Evolutionary conservation across 2,888 invertebrate species (phyloP), one percentile per base, ranked within the genome.

Genomic region (Dolichomitus sp.): DNA sequence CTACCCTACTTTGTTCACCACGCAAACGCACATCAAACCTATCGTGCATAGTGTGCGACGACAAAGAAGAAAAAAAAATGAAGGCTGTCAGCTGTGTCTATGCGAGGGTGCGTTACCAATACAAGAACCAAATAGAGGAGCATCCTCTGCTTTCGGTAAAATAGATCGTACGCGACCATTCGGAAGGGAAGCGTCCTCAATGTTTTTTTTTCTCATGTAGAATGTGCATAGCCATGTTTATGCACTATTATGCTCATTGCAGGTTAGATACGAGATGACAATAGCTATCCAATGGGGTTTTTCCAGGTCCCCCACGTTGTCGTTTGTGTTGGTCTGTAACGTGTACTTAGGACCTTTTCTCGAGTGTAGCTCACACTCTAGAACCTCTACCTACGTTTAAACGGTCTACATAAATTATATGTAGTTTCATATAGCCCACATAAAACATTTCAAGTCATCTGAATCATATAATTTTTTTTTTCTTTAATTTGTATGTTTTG

Each of bases 341-440:
- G 70, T 78, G 65, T 72, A 78, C 65, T 78, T 78, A 72, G 78
- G 72, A 72, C 12, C 27, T 65, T 65, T 65, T n/a, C 42, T 23
- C 54, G 72, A 72, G 70, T 70, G 52, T 42, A n/a, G n/a, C n/a
- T n/a, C n/a, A n/a, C n/a, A n/a, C n/a, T n/a, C n/a, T n/a, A n/a
- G n/a, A n/a, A n/a, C n/a, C n/a, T n/a, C n/a, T n/a, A n/a, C n/a
- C n/a, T n/a, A n/a, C n/a, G n/a, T n/a, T n/a, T n/a, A n/a, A n/a
- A n/a, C n/a, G n/a, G n/a, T n/a, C n/a, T n/a, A n/a, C n/a, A n/a
- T n/a, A n/a, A n/a, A n/a, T n/a, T n/a, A n/a, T n/a, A n/a, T n/a
- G n/a, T n/a, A n/a, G n/a, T n/a, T n/a, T n/a, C n/a, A n/a, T n/a
- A n/a, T n/a, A n/a, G n/a, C n/a, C n/a, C n/a, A n/a, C n/a, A n/a